Conservation (phyloP, 2,797 vertebrate species). For the Emys orbicularis region DNA sequence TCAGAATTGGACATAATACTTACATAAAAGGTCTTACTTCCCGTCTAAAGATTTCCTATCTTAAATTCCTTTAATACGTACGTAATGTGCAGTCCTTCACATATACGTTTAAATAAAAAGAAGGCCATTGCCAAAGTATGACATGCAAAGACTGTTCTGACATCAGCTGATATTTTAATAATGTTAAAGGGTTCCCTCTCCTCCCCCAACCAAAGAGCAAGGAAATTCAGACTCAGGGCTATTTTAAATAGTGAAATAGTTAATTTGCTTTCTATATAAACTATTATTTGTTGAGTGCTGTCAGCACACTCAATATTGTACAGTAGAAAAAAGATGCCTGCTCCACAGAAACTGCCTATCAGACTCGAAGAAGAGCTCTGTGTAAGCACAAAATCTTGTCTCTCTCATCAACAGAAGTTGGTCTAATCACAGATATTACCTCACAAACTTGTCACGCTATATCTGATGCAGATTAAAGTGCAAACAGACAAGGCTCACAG, state of each 20-base stretch:
- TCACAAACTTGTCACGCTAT: background rate
- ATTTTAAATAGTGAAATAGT: conserved; percentile 32
- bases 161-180: conserved; percentile 46
- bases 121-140: conserved; percentile 19
- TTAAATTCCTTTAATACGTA: conserved; percentile 40
- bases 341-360: background rate
- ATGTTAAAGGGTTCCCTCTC: background rate
- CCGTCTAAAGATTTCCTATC: background rate
- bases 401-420: background rate
- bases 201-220: background rate
- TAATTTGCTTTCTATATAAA: conserved; percentile 22
- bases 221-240: conserved; percentile 18
- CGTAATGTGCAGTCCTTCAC: conserved; percentile 2
- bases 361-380: background rate
- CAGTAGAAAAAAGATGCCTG: background rate
- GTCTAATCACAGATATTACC: background rate
- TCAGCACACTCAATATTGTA: conserved; percentile 1
- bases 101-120: conserved; percentile 31
- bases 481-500: conserved; percentile 19
- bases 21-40: background rate
- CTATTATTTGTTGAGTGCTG: conserved; percentile 24
- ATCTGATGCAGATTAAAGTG: background rate
- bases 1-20: conserved; percentile 30
- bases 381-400: background rate
- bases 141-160: background rate